Conservation (phyloP, 2,113 vertebrate species). For the Peromyscus polionotus region DNA sequence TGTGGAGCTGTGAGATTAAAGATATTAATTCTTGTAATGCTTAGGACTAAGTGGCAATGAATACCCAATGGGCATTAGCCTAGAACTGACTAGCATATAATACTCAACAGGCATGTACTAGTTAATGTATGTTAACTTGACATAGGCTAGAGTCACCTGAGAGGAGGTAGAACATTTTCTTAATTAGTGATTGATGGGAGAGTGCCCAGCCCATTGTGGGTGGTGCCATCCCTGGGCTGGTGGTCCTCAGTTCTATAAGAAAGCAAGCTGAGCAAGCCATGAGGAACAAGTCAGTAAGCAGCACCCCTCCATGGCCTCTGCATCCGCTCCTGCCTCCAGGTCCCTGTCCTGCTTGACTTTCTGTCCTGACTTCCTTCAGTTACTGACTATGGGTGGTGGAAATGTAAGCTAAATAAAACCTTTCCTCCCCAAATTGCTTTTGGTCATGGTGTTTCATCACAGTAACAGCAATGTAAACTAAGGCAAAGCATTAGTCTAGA, state of each 20-base stretch:
- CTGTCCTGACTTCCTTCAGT: neutral
- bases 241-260: too few species aligned
- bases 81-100: neutral
- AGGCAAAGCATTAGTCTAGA: neutral
- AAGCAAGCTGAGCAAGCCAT: neutral
- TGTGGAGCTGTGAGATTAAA: slow-evolving; percentile 29
- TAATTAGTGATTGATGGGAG: neutral
- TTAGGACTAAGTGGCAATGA: slow-evolving; percentile 1
- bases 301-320: neutral
- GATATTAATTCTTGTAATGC: neutral
- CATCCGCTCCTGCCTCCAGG: neutral
- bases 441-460: neutral
- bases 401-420: neutral
- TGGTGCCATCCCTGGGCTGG: too few species aligned
- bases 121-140: neutral
- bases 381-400: neutral
- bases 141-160: neutral
- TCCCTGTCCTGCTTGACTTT: neutral
- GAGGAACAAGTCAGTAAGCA: neutral
- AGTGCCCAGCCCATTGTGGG: neutral
- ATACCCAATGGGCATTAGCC: neutral
- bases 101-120: neutral
- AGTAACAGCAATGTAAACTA: neutral
- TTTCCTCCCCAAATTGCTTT: neutral
- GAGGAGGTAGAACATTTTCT: neutral